phyloP scores from a whole-genome alignment of 2,113 vertebrate genomes.

The Channa maculata region DNA sequence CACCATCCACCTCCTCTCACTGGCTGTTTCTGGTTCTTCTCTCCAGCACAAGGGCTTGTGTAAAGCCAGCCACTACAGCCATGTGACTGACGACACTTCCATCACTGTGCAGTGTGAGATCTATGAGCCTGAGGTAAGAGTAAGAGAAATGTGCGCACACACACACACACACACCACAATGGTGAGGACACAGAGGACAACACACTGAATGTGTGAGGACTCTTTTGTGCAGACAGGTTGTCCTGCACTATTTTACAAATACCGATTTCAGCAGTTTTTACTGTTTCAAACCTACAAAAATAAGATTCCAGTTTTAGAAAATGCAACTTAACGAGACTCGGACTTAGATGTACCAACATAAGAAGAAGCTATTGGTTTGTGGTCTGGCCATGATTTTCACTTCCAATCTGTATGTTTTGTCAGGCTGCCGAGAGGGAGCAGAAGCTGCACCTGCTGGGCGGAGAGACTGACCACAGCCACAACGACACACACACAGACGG shows the following conservation, averaged over 20 bases:
- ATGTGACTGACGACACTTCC: fast-evolving
- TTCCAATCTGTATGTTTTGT: neutral
- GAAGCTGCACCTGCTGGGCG: conserved; percentile 68
- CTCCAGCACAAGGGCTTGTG: conserved; percentile 84
- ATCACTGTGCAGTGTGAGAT: conserved; percentile 70
- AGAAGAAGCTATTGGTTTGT: no score
- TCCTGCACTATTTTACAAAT: no score
- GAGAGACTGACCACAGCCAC: conserved; percentile 76
- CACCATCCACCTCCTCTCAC: neutral
- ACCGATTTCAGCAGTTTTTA: no score
- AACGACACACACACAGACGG: conserved; percentile 25
- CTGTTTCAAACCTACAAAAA: no score
- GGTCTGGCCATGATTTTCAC: no score
- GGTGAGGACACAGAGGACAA: no score
- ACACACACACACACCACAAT: neutral
- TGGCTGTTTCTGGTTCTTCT: neutral
- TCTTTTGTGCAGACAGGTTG: no score
- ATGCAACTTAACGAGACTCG: no score
- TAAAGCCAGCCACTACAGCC: conserved; percentile 25
- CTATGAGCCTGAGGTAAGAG: conserved; percentile 80
- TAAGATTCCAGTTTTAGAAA: no score
- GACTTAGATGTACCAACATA: no score
- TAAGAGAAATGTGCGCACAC: no score
- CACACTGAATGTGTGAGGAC: no score
- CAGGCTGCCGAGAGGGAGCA: conserved; percentile 78